These are phyloP conservation scores for Dipodomys ordii DNA, from an alignment of 2,113 vertebrate genomes.

Conservation along the genomic window DNA sequence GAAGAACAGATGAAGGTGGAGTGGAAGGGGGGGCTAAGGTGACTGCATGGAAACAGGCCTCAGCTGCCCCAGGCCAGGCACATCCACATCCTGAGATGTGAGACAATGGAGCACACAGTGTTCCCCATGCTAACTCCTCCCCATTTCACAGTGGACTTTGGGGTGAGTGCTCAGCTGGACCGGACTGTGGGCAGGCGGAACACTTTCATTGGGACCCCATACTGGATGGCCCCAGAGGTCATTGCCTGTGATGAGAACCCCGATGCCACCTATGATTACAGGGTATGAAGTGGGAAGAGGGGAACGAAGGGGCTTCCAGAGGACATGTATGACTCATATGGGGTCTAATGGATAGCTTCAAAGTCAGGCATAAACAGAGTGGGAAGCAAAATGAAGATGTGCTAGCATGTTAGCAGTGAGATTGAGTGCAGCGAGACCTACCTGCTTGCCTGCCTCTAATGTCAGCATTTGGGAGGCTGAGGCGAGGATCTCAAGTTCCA, in stretches of 20 bases:
- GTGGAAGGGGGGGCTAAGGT: background rate
- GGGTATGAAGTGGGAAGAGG: conserved; percentile 84
- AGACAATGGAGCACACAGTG: background rate
- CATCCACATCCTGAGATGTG: too few species aligned
- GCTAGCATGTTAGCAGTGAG: background rate
- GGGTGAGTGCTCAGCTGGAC: conserved; percentile 96
- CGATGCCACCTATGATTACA: conserved; percentile 95
- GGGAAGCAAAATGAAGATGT: background rate
- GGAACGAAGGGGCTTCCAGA: background rate
- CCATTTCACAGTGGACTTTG: conserved; percentile 92
- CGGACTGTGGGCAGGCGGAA: conserved; percentile 94
- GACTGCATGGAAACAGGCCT: background rate
- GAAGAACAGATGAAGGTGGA: background rate
- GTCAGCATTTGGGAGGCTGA: background rate
- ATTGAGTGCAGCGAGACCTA: background rate
- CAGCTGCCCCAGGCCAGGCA: background rate
- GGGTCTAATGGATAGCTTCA: background rate
- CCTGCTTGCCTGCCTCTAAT: too few species aligned
- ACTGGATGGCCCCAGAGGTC: conserved; percentile 97
- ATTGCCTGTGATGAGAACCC: conserved; percentile 97
- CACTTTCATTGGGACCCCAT: conserved; percentile 96
- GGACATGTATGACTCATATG: background rate
- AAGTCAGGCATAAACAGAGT: background rate
- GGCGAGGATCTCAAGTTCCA: background rate
- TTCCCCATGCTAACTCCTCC: background rate